A percentile compares a stretch with the other conserved stretches of the same genome.
Conservation (phyloP, 2,797 vertebrate genomes). For the Sciurus vulgaris region DNA sequence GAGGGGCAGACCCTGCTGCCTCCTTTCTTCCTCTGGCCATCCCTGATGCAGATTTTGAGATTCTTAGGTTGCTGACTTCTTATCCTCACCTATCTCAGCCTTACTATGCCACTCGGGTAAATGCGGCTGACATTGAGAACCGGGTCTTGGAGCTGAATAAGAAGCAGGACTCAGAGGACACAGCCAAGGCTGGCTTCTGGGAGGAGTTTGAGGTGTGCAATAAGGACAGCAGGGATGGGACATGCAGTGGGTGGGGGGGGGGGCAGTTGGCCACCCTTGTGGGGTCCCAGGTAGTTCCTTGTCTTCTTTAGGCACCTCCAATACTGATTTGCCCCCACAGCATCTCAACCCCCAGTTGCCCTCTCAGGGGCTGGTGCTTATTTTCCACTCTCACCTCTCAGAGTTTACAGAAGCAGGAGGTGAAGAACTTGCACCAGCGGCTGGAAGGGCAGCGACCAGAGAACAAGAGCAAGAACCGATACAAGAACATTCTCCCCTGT, state of each 20-base stretch:
- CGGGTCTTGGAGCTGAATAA: conserved; percentile 94
- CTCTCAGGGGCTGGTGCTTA: not conserved
- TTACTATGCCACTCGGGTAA: conserved; percentile 95
- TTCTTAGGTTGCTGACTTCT: not conserved
- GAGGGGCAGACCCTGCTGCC: conserved; percentile 58
- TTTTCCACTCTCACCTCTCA: conserved; percentile 79
- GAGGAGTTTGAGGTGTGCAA: conserved; percentile 97
- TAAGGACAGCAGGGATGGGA: not conserved
- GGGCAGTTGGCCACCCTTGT: fast-evolving
- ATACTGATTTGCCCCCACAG: not conserved
- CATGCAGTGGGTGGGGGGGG: no score
- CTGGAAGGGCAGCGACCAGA: conserved; percentile 97
- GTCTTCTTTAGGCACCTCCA: not conserved
- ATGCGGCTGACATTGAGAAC: conserved; percentile 95
- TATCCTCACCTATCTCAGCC: conserved; percentile 88
- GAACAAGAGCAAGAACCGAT: conserved; percentile 98
- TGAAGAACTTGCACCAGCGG: conserved; percentile 95
- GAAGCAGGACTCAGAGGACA: conserved; percentile 89
- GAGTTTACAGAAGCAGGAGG: conserved; percentile 96
- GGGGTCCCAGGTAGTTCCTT: not conserved
- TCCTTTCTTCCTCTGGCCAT: not conserved
- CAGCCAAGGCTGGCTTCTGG: conserved; percentile 97
- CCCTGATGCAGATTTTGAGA: not conserved
- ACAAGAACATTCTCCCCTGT: conserved; percentile 99
- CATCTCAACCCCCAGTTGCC: fast-evolving